Conservation (phyloP, 2,797 vertebrate genomes). For the Intellagama lesueurii region DNA sequence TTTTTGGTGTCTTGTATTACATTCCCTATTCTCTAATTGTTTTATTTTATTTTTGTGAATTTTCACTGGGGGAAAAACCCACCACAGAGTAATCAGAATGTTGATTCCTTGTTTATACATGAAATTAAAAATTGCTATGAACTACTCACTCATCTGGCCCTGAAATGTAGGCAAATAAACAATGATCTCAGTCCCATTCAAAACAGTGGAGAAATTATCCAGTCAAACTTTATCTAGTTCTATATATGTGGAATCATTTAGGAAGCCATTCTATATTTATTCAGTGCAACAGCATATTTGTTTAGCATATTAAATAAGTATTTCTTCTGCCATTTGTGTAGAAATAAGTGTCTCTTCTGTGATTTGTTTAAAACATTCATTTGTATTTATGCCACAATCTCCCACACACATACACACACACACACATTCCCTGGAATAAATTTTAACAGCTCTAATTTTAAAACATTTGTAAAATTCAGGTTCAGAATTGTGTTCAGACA, state of each 20-base stretch:
- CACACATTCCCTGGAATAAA: slow-evolving; percentile 21
- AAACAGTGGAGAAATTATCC: neutral
- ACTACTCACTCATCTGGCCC: neutral
- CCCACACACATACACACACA: neutral
- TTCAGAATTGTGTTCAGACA: neutral
- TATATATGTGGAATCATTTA: neutral
- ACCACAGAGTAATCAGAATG: neutral
- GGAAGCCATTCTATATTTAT: neutral
- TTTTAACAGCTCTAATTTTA: slow-evolving; percentile 40
- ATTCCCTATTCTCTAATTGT: neutral
- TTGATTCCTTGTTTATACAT: slow-evolving; percentile 24
- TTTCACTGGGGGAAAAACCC: neutral
- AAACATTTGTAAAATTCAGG: slow-evolving; percentile 31
- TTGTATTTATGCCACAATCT: slow-evolving; percentile 9
- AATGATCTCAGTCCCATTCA: neutral
- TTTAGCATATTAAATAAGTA: neutral
- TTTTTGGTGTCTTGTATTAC: neutral
- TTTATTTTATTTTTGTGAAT: neutral
- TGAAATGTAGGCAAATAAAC: slow-evolving; percentile 1
- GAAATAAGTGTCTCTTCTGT: neutral
- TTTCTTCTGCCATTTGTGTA: neutral
- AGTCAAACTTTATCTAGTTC: neutral
- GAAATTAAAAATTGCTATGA: neutral
- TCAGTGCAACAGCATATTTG: neutral
- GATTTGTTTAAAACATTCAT: neutral